phyloP scores from a whole-genome alignment of 2,113 vertebrate species.

The Scalopus aquaticus region DNA sequence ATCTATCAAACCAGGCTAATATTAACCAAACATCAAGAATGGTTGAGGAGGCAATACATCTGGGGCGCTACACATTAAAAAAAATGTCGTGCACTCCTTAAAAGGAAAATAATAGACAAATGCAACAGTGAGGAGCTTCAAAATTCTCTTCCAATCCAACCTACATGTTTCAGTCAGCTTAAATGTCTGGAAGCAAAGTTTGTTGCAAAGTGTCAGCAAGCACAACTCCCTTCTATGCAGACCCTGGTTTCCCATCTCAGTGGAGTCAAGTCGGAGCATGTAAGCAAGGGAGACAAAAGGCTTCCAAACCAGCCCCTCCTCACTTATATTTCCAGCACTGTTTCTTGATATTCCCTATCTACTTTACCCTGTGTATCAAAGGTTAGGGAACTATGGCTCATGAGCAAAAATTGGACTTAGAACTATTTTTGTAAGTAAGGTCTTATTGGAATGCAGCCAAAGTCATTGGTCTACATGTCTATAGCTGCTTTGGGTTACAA shows the following conservation, averaged over 20 bases:
- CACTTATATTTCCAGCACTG: background rate
- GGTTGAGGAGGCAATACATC: background rate
- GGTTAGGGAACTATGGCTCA: background rate
- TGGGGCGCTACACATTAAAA: background rate
- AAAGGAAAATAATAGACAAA: constrained; percentile 30
- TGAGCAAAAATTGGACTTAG: background rate
- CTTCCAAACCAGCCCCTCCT: background rate
- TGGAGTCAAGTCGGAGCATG: background rate
- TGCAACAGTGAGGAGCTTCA: background rate
- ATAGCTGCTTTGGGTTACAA: background rate
- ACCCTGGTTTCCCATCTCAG: rapidly evolving
- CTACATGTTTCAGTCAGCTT: background rate
- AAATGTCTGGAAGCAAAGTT: background rate
- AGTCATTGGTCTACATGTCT: background rate
- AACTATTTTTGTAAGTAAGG: background rate
- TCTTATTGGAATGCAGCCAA: background rate
- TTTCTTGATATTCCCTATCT: background rate
- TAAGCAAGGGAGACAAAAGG: background rate
- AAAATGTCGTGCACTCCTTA: background rate
- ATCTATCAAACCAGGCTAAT: background rate
- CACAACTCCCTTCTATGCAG: background rate
- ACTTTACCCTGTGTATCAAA: background rate
- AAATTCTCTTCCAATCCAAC: background rate
- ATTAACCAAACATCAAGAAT: background rate
- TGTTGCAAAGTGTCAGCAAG: background rate